Percentiles rank a stretch among this genome's conserved stretches.
Conservation (phyloP, 2,888 invertebrate genomes). For the Lissonota sp. region DNA sequence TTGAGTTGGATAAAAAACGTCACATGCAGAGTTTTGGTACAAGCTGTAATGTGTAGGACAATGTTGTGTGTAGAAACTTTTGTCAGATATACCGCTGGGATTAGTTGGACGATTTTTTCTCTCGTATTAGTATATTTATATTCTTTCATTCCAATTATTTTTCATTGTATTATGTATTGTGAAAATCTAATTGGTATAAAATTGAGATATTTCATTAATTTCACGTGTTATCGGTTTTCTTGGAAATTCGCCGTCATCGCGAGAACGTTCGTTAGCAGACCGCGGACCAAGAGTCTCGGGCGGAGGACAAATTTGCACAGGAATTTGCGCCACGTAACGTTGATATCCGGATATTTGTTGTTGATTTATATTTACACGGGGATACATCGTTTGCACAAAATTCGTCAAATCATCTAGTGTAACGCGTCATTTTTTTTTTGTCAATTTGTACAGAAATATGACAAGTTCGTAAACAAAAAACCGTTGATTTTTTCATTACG, state of each 20-base stretch:
- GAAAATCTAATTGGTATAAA: background rate
- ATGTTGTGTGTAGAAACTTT: too few species aligned
- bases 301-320: background rate
- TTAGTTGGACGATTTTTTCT: too few species aligned
- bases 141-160: background rate
- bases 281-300: background rate
- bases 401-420: background rate
- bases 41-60: too few species aligned
- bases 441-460: background rate
- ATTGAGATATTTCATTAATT: background rate
- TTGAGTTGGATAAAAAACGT: too few species aligned
- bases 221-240: constrained; percentile 28
- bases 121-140: too few species aligned
- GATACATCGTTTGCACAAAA: constrained; percentile 23
- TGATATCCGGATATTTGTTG: constrained; percentile 17
- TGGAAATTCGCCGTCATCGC: constrained; percentile 1
- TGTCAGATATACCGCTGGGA: too few species aligned
- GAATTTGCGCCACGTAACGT: constrained; percentile 34
- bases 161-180: background rate
- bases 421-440: background rate
- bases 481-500: background rate
- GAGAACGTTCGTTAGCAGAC: background rate
- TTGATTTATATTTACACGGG: constrained; percentile 5
- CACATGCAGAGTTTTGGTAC: too few species aligned
- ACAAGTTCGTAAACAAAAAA: background rate